Evolutionary conservation across 1,140 invertebrate genomes (phyloP), one percentile per base, ranked within the genome.

Genomic region (Palaemon carinicauda): DNA sequence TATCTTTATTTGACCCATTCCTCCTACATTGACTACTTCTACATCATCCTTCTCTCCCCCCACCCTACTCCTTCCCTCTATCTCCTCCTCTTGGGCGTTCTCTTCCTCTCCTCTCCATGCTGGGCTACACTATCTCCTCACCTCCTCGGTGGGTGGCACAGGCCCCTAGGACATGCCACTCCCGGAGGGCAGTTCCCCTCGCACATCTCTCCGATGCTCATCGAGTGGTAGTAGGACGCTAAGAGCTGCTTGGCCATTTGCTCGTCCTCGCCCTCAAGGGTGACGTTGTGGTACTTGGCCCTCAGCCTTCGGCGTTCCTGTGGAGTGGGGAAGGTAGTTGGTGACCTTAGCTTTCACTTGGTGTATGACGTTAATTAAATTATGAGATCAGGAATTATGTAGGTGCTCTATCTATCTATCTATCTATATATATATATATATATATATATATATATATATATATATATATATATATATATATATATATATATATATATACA

Each of bases 281-380:
- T 95, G 74, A 95, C 92, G 75, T 95, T 95, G 1, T 96, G 96
- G 91, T 95, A 98, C 31, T 96, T 94, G 90, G 96, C 96, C 90
- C 95, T 95, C 80, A 98, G 91, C 82, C 96, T 93, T 87, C 95
- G 93, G 60, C 96, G 93, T 91, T 97, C 97, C 95, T 97, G 91
- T 5, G 92, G 91, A 21, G 5, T 21, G 2, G 29, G 50, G 79
- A 21, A 31, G 41, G 56, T 41, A 24, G n/a, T n/a, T n/a, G n/a
- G n/a, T 14, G n/a, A n/a, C 29, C 1, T 7, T 17, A 15, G 19
- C 33, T 27, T n/a, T 41, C 21, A 52, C 19, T 33, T 21, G 33
- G 3, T 19, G 4, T n/a, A 15, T 3, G 51, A n/a, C 5, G 12
- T n/a, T 52, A 19, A 19, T n/a, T 41, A 10, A 29, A 29, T n/a